phyloP scores from a whole-genome alignment of 2,888 invertebrate species.

The Xylota segnis region DNA sequence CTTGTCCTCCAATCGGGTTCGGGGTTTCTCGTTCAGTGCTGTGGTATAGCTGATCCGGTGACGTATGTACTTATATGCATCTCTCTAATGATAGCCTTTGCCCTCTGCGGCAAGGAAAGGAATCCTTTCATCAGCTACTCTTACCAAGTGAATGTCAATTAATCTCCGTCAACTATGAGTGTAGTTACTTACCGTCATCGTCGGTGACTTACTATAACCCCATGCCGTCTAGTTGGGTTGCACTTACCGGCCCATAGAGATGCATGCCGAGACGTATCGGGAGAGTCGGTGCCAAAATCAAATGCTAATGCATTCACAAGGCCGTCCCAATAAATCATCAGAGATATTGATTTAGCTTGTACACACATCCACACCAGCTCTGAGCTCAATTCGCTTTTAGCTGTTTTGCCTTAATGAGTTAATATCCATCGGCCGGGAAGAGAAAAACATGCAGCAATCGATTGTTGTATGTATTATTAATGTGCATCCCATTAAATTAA shows the following conservation, averaged over 20 bases:
- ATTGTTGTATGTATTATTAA: constrained; percentile 65
- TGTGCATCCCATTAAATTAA: constrained; percentile 73
- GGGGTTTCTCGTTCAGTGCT: no score
- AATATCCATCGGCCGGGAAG: constrained; percentile 54
- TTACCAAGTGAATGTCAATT: not conserved
- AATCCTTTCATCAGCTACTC: not conserved
- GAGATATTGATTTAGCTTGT: constrained; percentile 50
- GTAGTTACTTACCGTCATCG: not conserved
- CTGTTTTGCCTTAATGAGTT: constrained; percentile 50
- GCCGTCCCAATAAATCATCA: constrained; percentile 70
- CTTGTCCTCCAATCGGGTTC: no score
- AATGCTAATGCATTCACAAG: constrained; percentile 74
- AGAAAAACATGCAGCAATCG: constrained; percentile 41
- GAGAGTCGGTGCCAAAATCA: constrained; percentile 63
- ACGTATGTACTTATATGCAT: no score
- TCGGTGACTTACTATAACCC: constrained; percentile 23
- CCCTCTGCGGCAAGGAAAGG: no score
- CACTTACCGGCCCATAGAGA: not conserved
- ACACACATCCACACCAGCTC: constrained; percentile 44
- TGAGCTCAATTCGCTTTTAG: constrained; percentile 37
- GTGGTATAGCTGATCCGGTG: no score
- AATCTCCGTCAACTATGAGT: constrained; percentile 13
- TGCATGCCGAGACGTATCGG: not conserved
- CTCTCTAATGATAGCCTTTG: no score
- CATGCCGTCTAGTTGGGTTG: constrained; percentile 58